Percentiles rank a stretch among this genome's conserved stretches.
These are phyloP conservation scores for Rhamphomyia laevipes DNA, from an alignment of 2,888 invertebrate genomes.

Conservation along the genomic window DNA sequence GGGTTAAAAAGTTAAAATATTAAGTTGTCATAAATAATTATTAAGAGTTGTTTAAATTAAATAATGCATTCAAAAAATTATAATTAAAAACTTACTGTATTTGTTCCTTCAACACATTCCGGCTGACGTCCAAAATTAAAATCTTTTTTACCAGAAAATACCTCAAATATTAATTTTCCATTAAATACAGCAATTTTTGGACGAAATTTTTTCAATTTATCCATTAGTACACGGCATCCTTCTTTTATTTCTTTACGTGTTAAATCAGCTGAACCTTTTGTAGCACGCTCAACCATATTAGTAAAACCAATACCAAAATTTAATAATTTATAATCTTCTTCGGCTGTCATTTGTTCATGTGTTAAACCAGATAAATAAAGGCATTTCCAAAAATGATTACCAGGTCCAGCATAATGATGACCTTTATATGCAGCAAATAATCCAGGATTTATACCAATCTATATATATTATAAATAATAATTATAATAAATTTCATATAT, in stretches of 20 bases:
- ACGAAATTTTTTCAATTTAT: slow-evolving; percentile 81
- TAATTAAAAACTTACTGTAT: slow-evolving; percentile 58
- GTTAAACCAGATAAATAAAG: slow-evolving; percentile 88
- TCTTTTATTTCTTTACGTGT: slow-evolving; percentile 89
- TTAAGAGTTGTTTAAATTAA: no score
- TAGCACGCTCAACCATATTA: slow-evolving; percentile 92
- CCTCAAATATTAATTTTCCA: slow-evolving; percentile 97
- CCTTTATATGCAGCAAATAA: slow-evolving; percentile 95
- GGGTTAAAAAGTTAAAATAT: no score
- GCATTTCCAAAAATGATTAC: slow-evolving; percentile 99
- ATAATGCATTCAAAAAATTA: slow-evolving; percentile 1
- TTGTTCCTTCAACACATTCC: slow-evolving; percentile 83
- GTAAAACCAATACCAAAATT: slow-evolving; percentile 96
- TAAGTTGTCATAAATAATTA: no score
- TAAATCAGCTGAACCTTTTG: slow-evolving; percentile 91
- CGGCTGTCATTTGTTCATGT: slow-evolving; percentile 89
- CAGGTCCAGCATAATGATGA: slow-evolving; percentile 97
- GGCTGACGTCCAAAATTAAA: slow-evolving; percentile 95
- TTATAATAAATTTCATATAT: neutral
- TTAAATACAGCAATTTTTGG: slow-evolving; percentile 97
- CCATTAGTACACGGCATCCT: slow-evolving; percentile 76
- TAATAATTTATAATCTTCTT: slow-evolving; percentile 86
- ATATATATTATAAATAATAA: slow-evolving; percentile 24
- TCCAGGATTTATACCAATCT: slow-evolving; percentile 98
- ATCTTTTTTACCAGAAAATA: slow-evolving; percentile 94